A percentile compares a stretch with the other conserved stretches of the same genome.
Conservation (phyloP, 64 coral and sea anemone species). For the Actinia tenebrosa region DNA sequence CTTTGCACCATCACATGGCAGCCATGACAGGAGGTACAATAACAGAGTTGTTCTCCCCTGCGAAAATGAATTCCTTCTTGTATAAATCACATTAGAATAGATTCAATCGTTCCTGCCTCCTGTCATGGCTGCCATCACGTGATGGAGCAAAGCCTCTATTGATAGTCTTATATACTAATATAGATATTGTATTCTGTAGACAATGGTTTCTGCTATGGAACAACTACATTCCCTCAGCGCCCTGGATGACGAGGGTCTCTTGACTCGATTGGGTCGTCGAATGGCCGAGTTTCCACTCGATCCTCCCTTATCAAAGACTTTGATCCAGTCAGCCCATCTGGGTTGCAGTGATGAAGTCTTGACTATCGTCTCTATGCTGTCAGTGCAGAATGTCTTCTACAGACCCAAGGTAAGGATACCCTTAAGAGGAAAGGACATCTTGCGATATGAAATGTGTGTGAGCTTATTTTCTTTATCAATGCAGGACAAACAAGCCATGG, state of each 20-base stretch:
- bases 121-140: too few relatives aligned
- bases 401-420: slow-evolving; percentile 70
- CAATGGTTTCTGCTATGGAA: slow-evolving; percentile 99
- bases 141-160: too few relatives aligned
- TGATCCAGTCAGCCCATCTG: slow-evolving; percentile 95
- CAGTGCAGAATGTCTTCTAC: slow-evolving; percentile 98
- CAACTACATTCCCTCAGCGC: slow-evolving; percentile 85
- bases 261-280: slow-evolving; percentile 85
- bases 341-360: slow-evolving; percentile 95
- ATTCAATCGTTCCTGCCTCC: too few relatives aligned
- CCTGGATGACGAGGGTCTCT: slow-evolving; percentile 85
- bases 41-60: too few relatives aligned
- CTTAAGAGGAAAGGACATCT: too few relatives aligned
- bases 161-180: neutral
- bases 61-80: too few relatives aligned
- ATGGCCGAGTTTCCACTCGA: slow-evolving; percentile 98
- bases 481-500: slow-evolving; percentile 98
- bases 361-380: slow-evolving; percentile 95
- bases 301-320: slow-evolving; percentile 91
- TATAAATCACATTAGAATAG: too few relatives aligned
- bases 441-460: too few relatives aligned
- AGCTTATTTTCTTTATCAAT: neutral
- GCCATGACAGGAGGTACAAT: too few relatives aligned
- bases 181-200: slow-evolving; percentile 32
- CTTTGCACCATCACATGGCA: too few relatives aligned